Base-by-base conservation (phyloP, 1,140 invertebrate genomes). In the Brachystomella parvula region DNA sequence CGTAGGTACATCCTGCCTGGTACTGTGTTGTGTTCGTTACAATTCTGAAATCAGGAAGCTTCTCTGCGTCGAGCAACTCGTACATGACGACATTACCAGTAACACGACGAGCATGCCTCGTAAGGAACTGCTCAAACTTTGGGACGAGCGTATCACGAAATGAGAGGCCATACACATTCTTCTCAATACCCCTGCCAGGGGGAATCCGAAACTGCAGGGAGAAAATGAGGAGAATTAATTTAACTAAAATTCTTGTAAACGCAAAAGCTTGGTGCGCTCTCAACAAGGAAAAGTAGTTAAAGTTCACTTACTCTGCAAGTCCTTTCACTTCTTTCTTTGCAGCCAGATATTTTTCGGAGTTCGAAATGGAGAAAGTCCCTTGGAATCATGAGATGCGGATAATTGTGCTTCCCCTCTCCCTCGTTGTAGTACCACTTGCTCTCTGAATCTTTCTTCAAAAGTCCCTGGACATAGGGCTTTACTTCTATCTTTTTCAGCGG, bases 101-200 rank as follows among this genome's bases (percentile, higher is more conserved):
- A 0, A 71, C 70, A 1, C 31, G 28, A 19, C 70, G 49, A 35
- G 60, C 44, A 21, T 61, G 39, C 0, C 58, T 6, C 17, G 70
- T 71, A 6, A 71, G 24, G 29, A 68, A 64, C 44, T 71, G 70
- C 21, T 71, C 70, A 47, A 71, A 71, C 21, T 64, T 61, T 15
- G 70, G 70, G 24, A 61, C 28, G 15, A 71, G 26, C 0, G 1
- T 1, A 19, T 70, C 66, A 12, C 58, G 29, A 61, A 63, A 70
- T 19, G 61, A 62, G 1, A 66, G 9, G 0, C n/a, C 12, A 33
- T 64, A 71, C 12, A 71, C 33, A 24, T 71, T 66, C 0, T 61
- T 31, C 29, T 53, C 44, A 30, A 61, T 69, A 6, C 66, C 15
- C n/a, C 62, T 44, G 0, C 60, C 57, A n/a, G 63, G 26, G 3